Base-by-base conservation (phyloP, 2,888 invertebrate species). In the Cephus sareptanus region DNA sequence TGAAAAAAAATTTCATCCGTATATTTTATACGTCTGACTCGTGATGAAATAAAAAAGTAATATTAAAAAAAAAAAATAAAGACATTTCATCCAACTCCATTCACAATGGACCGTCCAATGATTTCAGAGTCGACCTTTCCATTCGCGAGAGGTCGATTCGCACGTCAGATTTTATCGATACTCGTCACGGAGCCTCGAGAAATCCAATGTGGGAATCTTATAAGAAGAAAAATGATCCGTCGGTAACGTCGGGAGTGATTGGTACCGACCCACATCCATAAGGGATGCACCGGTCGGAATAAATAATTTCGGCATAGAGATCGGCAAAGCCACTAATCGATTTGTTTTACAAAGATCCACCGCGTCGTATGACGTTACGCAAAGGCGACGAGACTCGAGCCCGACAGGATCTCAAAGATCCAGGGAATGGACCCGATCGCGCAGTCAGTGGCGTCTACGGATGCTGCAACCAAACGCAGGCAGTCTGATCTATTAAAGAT, bases 381-480 rank as follows among this genome's bases (percentile, higher is more conserved):
- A 30, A 37, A 34, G 37, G 31, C 35, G 71, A 71, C 71, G 31
- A 71, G 71, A 31, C 11, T 23, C 35, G 40, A 40, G 12, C 35
- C 30, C 31, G 76, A 76, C 69, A 70, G 37, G 34, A 74, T 37
- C n/a, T 15, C 31, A 75, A 71, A n/a, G 71, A 71, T 71, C 33
- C 34, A 71, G 13, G 31, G 71, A 71, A 71, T 71, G 71, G 71
- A 71, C 31, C 31, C 31, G 31, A 71, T 71, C 11, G 71, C 15
- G 33, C 31, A 23, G 12, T 13, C 71, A 4, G 71, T 34, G 34
- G 33, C 71, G 71, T 71, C 71, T 12, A 56, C 71, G 71, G 11
- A 71, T 31, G 71, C 71, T 71, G 34, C 71, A 12, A 56, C 56
- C 71, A 71, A 34, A 31, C 15, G 12, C 12, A 33, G 12, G 15